A percentile compares a stretch with the other conserved stretches of the same genome.
Conservation (phyloP, 2,113 vertebrate species). For the Rhinopomastus cyanomelas region DNA sequence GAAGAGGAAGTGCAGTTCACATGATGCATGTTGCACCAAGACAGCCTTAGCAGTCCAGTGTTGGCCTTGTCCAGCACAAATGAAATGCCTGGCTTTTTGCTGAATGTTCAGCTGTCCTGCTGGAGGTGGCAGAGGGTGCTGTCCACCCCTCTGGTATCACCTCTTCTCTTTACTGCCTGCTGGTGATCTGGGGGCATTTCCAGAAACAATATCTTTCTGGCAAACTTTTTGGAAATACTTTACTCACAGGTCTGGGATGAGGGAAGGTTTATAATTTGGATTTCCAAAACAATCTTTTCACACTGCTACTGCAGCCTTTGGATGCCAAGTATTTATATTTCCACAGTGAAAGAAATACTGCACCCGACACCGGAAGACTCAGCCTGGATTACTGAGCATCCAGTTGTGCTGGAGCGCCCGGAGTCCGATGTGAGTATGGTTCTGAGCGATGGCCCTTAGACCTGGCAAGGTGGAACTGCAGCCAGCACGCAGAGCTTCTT, state of each 20-base stretch:
- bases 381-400: constrained; percentile 62
- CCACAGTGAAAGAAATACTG: constrained; percentile 74
- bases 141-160: background rate
- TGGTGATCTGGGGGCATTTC: background rate
- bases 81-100: background rate
- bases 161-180: background rate
- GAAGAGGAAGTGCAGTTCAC: accelerated
- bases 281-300: background rate
- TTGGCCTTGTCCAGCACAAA: background rate
- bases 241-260: background rate
- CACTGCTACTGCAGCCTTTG: background rate
- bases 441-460: background rate
- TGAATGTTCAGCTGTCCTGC: background rate
- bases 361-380: constrained; percentile 51
- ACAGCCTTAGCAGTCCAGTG: background rate
- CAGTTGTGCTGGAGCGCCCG: constrained; percentile 22
- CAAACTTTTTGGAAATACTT: background rate
- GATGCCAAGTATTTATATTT: constrained; percentile 4
- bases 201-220: background rate
- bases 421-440: constrained; percentile 64
- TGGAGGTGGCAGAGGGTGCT: background rate
- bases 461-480: background rate
- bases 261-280: background rate
- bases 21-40: background rate
- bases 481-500: background rate